A percentile compares a stretch with the other conserved stretches of the same genome.
These are phyloP conservation scores for Hesperia comma DNA, from an alignment of 2,888 invertebrate species.

Conservation along the genomic window DNA sequence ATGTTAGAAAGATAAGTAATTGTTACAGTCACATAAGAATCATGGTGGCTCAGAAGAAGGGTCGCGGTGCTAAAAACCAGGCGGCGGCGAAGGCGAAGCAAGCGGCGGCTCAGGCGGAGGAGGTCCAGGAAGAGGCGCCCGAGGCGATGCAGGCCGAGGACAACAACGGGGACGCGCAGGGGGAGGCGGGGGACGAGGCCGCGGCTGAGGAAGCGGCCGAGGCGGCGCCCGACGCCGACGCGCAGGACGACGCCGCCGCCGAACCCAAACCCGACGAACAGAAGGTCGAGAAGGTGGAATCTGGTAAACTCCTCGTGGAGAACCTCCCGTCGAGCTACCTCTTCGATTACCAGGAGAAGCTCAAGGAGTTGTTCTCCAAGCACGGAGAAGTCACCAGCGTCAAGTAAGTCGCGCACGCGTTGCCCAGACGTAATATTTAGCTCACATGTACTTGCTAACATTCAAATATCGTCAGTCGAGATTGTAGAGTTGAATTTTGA, in stretches of 20 bases:
- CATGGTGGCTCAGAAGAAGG: slow-evolving; percentile 79
- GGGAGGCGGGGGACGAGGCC: slow-evolving; percentile 55
- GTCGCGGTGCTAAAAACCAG: slow-evolving; percentile 75
- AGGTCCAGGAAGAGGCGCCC: slow-evolving; percentile 53
- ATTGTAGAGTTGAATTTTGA: slow-evolving; percentile 41
- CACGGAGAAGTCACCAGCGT: slow-evolving; percentile 72
- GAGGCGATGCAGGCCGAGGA: slow-evolving; percentile 56
- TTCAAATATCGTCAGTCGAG: slow-evolving; percentile 79
- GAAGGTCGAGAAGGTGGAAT: slow-evolving; percentile 75
- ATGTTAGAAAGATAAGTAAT: slow-evolving; percentile 17
- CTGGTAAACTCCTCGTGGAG: slow-evolving; percentile 79
- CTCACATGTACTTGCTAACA: slow-evolving; percentile 65
- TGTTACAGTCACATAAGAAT: slow-evolving; percentile 54
- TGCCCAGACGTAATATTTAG: neutral
- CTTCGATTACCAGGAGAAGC: slow-evolving; percentile 80
- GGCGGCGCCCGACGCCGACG: slow-evolving; percentile 48
- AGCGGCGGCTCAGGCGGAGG: slow-evolving; percentile 49
- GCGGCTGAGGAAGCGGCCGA: slow-evolving; percentile 47
- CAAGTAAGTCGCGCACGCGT: slow-evolving; percentile 63
- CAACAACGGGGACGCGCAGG: slow-evolving; percentile 68
- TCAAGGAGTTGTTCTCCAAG: slow-evolving; percentile 78
- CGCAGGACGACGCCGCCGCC: slow-evolving; percentile 54
- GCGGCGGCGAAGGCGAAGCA: slow-evolving; percentile 64
- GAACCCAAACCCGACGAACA: slow-evolving; percentile 62
- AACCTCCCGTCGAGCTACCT: slow-evolving; percentile 76